Base-by-base conservation (phyloP, 2,888 invertebrate genomes). In the Dasysyrphus albostriatus region DNA sequence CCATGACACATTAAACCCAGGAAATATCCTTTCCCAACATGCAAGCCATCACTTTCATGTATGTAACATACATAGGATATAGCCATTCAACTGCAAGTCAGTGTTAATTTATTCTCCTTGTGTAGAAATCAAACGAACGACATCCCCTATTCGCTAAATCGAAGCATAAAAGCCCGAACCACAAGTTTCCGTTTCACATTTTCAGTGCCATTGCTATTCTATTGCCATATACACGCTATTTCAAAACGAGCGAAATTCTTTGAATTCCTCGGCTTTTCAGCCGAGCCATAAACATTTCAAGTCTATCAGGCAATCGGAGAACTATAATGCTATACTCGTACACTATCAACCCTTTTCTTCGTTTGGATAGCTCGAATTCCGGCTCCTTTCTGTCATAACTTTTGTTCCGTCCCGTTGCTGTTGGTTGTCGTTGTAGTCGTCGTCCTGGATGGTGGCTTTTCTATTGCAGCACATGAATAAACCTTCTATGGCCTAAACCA, bases 171-270 rank as follows among this genome's bases (percentile, higher is more conserved):
- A 85, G 85, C 77, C 82, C 77, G 16, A 85, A 74, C 74, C 77
- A 63, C 77, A 63, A 65, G 82, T 74, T 85, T 85, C 82, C 85
- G 85, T 69, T 82, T 77, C 70, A 73, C 85, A 83, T 83, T 83
- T 78, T 49, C 63, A 47, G 58, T 51, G 59, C 59, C 59, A 74
- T 54, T 74, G 49, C 47, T 3, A 58, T 16, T 16, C 7, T 58
- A 34, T 54, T 77, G 63, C 69, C 63, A 58, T 37, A 58, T 37
- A 58, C 63, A 49, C 58, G 59, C 65, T 58, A 82, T 72, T 51
- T 65, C 9, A 65, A 59, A 67, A 69, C 49, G 47, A 67, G 59
- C 37, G 73, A 82, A 56, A 82, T 85, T 85, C 77, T 77, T 37
- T 58, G 58, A 67, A 85, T 85, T 82, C 82, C 51, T 74, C 29